Percentiles rank a stretch among this genome's conserved stretches.
phyloP scores from a whole-genome alignment of 1,140 invertebrate species.

The Elysia chlorotica region DNA sequence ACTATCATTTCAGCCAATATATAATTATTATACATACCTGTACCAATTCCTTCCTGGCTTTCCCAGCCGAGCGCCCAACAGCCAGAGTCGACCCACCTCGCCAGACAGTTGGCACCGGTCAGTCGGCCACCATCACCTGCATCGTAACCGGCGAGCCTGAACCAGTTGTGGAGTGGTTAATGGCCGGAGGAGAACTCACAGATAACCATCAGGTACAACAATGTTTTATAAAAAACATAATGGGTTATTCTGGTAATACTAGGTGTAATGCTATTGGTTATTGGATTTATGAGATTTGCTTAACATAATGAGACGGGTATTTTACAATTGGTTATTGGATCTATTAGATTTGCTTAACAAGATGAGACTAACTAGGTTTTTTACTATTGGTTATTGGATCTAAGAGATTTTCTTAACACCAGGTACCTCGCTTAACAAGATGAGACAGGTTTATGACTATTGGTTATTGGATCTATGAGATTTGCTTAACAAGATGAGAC shows the following conservation, averaged over 20 bases:
- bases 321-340: neutral
- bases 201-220: constrained; percentile 46
- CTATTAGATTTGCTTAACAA: too few species aligned
- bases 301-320: neutral
- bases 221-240: too few species aligned
- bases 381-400: too few species aligned
- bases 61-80: constrained; percentile 39
- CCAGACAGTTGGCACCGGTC: constrained; percentile 79
- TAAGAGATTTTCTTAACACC: too few species aligned
- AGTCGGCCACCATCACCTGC: constrained; percentile 77
- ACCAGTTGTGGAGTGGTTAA: constrained; percentile 79
- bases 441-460: too few species aligned
- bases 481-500: too few species aligned
- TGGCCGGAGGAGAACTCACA: constrained; percentile 72
- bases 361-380: too few species aligned
- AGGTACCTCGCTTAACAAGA: too few species aligned
- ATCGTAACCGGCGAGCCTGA: constrained; percentile 71
- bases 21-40: neutral
- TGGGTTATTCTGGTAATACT: too few species aligned
- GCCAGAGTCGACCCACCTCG: constrained; percentile 49
- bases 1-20: neutral
- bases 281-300: neutral
- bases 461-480: too few species aligned
- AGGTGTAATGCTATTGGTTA: too few species aligned
- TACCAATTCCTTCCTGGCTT: neutral